These are phyloP conservation scores for Battus philenor DNA, from an alignment of 1,140 invertebrate genomes.

Conservation along the genomic window DNA sequence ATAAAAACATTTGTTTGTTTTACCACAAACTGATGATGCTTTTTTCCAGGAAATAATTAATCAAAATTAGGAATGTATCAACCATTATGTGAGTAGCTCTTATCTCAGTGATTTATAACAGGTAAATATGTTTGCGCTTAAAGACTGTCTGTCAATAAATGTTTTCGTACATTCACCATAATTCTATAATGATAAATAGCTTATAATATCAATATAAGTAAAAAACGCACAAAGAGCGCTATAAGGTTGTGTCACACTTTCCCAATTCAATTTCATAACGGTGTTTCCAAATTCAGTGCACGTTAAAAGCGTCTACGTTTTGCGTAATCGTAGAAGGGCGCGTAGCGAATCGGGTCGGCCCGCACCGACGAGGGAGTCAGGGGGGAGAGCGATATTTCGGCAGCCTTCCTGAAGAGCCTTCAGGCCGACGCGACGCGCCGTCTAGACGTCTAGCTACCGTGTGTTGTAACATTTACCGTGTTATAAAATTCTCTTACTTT, in stretches of 20 bases:
- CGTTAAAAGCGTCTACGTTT: constrained; percentile 24
- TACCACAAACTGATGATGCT: no score
- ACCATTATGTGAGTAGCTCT: no score
- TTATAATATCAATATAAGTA: no score
- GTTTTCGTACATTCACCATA: no score
- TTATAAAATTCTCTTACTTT: constrained; percentile 41
- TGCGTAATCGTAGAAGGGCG: constrained; percentile 34
- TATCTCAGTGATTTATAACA: no score
- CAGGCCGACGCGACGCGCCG: constrained; percentile 47
- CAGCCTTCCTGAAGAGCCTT: constrained; percentile 64
- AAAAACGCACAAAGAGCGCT: no score
- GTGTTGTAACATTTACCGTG: constrained; percentile 31
- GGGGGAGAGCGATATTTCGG: constrained; percentile 26
- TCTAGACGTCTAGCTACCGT: constrained; percentile 64
- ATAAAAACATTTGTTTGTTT: no score
- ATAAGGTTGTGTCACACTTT: constrained; percentile 5
- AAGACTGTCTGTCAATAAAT: no score
- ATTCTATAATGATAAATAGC: no score
- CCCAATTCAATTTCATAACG: constrained; percentile 13
- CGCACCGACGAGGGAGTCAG: background rate
- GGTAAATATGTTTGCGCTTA: no score
- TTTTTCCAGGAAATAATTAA: no score
- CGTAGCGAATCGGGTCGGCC: constrained; percentile 17
- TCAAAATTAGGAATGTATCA: no score
- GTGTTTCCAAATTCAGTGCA: constrained; percentile 24